phyloP scores from a whole-genome alignment of 1,140 invertebrate genomes.

The Alviniconcha marisindica region DNA sequence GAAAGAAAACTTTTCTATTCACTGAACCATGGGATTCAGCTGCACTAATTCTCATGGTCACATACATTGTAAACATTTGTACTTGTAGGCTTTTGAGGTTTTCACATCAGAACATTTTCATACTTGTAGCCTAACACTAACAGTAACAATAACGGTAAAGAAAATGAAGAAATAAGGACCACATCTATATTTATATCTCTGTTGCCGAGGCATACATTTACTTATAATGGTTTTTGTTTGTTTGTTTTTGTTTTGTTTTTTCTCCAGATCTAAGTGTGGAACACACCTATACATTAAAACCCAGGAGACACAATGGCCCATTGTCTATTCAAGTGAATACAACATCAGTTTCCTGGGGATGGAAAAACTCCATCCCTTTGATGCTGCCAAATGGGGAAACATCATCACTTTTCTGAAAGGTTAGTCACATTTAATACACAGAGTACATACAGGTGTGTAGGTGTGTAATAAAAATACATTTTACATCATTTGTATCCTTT shows the following conservation, averaged over 20 bases:
- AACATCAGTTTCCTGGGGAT: constrained; percentile 89
- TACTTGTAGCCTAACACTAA: background rate
- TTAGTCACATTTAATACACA: constrained; percentile 69
- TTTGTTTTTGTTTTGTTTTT: constrained; percentile 24
- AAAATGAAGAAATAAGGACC: too few species aligned
- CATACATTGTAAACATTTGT: too few species aligned
- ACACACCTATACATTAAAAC: constrained; percentile 55
- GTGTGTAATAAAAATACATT: too few species aligned
- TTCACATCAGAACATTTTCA: background rate
- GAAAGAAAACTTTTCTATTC: too few species aligned
- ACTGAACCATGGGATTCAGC: too few species aligned
- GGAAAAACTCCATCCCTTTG: constrained; percentile 92
- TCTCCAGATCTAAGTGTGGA: background rate
- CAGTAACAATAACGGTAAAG: too few species aligned
- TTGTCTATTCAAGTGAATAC: constrained; percentile 87
- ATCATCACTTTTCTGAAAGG: constrained; percentile 81
- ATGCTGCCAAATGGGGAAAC: constrained; percentile 89
- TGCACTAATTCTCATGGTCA: background rate
- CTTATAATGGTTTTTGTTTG: background rate
- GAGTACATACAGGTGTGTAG: too few species aligned
- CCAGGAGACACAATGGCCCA: constrained; percentile 78
- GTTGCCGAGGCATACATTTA: background rate
- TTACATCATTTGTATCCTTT: too few species aligned
- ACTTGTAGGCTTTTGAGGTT: too few species aligned
- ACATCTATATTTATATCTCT: too few species aligned